A percentile compares a stretch with the other conserved stretches of the same genome.
These are phyloP conservation scores for Trichogramma pretiosum DNA, from an alignment of 1,140 invertebrate genomes.

Conservation along the genomic window DNA sequence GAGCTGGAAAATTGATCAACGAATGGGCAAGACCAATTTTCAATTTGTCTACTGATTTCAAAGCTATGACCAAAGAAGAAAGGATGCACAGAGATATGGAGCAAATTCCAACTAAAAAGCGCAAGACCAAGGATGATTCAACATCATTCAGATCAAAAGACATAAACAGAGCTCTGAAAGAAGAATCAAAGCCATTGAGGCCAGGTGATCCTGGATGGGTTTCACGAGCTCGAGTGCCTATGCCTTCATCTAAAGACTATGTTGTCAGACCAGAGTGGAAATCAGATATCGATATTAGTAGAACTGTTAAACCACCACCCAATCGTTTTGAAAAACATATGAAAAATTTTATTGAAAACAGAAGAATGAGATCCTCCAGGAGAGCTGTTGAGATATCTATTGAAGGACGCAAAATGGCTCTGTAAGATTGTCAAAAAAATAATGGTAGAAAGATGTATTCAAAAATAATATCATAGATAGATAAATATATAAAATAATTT, in stretches of 20 bases:
- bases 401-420: conserved; percentile 89
- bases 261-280: conserved; percentile 88
- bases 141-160: conserved; percentile 44
- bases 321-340: conserved; percentile 85
- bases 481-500: too few species aligned
- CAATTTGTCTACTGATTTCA: conserved; percentile 91
- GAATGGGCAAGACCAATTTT: conserved; percentile 97
- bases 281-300: conserved; percentile 73
- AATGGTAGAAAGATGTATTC: too few species aligned
- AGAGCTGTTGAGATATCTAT: conserved; percentile 89
- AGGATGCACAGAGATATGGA: conserved; percentile 84
- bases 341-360: conserved; percentile 79
- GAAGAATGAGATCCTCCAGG: conserved; percentile 65
- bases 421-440: too few species aligned
- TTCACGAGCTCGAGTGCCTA: conserved; percentile 84
- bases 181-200: conserved; percentile 57
- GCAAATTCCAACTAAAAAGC: conserved; percentile 67
- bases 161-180: conserved; percentile 53
- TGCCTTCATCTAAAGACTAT: conserved; percentile 94
- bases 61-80: conserved; percentile 77
- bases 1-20: conserved; percentile 86
- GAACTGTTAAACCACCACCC: conserved; percentile 71
- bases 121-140: conserved; percentile 44
- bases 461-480: too few species aligned
- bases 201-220: conserved; percentile 96